A percentile compares a stretch with the other conserved stretches of the same genome.
Conservation (phyloP, 2,113 vertebrate species). For the Sceloporus tristichus region DNA sequence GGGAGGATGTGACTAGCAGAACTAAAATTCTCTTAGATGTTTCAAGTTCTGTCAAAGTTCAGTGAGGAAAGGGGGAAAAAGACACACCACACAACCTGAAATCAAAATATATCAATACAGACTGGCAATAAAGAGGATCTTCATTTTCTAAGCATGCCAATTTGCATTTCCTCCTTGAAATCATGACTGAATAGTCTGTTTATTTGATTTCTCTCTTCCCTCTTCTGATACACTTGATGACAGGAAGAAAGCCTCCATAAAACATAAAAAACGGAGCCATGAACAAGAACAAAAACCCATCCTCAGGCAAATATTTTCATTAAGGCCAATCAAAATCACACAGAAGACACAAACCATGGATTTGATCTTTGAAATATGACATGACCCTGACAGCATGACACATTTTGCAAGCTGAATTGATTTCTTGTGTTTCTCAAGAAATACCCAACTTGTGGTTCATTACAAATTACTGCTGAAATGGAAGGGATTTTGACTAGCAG, state of each 20-base stretch:
- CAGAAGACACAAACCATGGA: not conserved
- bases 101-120: not conserved
- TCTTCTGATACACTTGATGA: not conserved
- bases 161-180: not conserved
- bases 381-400: not conserved
- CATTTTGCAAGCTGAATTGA: not conserved
- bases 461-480: not conserved
- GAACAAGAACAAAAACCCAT: too few species aligned
- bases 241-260: not conserved
- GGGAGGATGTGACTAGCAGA: not conserved
- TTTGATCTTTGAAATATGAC: not conserved
- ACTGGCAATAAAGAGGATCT: not conserved
- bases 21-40: not conserved
- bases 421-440: not conserved
- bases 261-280: not conserved
- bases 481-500: not conserved
- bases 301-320: not conserved
- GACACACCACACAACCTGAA: not conserved
- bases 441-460: not conserved
- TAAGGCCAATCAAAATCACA: not conserved
- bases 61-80: not conserved
- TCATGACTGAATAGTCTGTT: not conserved
- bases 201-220: not conserved
- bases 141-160: not conserved
- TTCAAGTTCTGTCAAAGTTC: slow-evolving; percentile 9